A percentile compares a stretch with the other conserved stretches of the same genome.
phyloP scores from a whole-genome alignment of 2,113 vertebrate genomes.

The Actinemys pallida region DNA sequence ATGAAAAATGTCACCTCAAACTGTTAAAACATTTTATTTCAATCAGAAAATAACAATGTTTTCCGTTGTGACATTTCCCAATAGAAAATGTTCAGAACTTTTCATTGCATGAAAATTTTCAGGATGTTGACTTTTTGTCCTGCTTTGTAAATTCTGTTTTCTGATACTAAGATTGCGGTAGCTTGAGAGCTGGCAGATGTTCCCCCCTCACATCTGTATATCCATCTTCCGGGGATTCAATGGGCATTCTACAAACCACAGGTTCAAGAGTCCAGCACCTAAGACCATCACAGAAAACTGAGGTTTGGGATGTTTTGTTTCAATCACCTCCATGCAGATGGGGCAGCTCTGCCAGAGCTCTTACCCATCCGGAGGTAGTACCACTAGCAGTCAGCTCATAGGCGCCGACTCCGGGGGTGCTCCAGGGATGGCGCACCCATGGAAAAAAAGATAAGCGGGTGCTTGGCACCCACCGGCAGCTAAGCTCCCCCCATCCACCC shows the following conservation, averaged over 20 bases:
- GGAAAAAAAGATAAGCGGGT: too few relatives aligned
- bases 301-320: not conserved
- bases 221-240: not conserved
- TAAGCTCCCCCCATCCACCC: too few relatives aligned
- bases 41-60: not conserved
- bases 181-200: not conserved
- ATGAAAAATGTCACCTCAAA: not conserved
- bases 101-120: not conserved
- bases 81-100: not conserved
- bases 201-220: not conserved
- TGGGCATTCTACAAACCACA: not conserved
- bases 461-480: too few relatives aligned
- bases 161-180: not conserved
- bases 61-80: not conserved
- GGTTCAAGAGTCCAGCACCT: not conserved
- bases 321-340: not conserved
- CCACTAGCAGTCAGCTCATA: not conserved
- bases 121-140: not conserved
- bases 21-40: not conserved
- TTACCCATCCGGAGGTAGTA: not conserved
- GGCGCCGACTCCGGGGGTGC: too few relatives aligned
- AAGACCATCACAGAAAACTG: not conserved
- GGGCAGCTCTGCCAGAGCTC: not conserved
- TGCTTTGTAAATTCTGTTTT: not conserved
- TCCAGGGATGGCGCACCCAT: too few relatives aligned